Evolutionary conservation across 2,888 invertebrate genomes (phyloP).

Genomic region (Synergus gifuensis): DNA sequence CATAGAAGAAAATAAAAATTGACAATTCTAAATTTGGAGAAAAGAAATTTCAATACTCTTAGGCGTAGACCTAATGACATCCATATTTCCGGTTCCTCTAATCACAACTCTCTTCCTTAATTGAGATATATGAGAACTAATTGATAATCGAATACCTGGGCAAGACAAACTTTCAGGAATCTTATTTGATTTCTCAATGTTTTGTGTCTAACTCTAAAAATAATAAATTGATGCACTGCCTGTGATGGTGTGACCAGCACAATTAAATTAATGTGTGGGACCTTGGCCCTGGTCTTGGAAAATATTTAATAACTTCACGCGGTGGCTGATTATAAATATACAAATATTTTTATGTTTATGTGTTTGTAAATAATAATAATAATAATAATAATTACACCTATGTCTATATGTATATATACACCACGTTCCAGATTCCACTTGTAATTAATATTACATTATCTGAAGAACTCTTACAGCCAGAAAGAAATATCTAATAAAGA

Average conservation of each 20-base stretch:
- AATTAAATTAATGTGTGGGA: conserved; percentile 47
- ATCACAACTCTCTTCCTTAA: conserved; percentile 30
- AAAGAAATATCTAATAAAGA: neutral
- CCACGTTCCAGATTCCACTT: neutral
- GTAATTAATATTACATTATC: neutral
- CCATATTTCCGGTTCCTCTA: conserved; percentile 42
- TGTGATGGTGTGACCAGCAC: conserved; percentile 45
- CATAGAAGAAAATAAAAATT: neutral
- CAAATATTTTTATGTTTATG: conserved; percentile 10
- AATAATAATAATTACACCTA: conserved; percentile 15
- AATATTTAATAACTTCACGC: conserved; percentile 17
- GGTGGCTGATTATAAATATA: conserved; percentile 21
- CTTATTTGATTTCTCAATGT: conserved; percentile 38
- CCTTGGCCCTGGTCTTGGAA: conserved; percentile 40
- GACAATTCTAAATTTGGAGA: no score
- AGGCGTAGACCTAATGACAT: conserved; percentile 2
- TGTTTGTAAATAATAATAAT: conserved; percentile 38
- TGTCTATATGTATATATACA: neutral
- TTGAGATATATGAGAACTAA: conserved; percentile 40
- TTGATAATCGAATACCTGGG: conserved; percentile 42
- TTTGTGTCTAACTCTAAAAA: conserved; percentile 58
- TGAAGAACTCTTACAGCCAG: neutral
- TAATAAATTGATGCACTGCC: conserved; percentile 49
- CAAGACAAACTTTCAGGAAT: conserved; percentile 46
- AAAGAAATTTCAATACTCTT: neutral